Percentiles rank a stretch among this genome's conserved stretches.
These are phyloP conservation scores for Orussus abietinus DNA, from an alignment of 1,140 invertebrate genomes.

Conservation along the genomic window DNA sequence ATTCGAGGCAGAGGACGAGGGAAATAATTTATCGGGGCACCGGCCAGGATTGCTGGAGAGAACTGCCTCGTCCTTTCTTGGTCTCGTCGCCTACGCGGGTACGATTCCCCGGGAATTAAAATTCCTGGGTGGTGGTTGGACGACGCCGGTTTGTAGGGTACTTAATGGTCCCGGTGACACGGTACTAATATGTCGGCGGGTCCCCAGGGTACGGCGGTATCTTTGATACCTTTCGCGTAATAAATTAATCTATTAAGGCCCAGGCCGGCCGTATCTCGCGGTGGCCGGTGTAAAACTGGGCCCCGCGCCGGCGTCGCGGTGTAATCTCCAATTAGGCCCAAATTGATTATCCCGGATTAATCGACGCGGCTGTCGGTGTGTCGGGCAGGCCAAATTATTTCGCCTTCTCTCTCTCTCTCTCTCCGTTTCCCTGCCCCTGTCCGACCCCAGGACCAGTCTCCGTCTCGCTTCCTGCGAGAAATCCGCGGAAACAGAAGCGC, in stretches of 20 bases:
- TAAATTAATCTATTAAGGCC: slow-evolving; percentile 53
- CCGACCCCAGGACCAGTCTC: no score
- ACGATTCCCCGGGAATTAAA: slow-evolving; percentile 32
- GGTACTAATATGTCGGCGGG: slow-evolving; percentile 44
- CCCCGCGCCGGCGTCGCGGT: slow-evolving; percentile 19
- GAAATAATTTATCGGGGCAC: no score
- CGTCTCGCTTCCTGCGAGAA: no score
- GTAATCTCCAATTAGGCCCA: slow-evolving; percentile 50
- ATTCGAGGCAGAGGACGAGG: no score
- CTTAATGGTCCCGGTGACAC: slow-evolving; percentile 36
- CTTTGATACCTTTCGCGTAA: slow-evolving; percentile 47
- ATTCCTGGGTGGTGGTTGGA: slow-evolving; percentile 30
- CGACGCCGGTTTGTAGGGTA: slow-evolving; percentile 33
- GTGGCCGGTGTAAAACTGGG: slow-evolving; percentile 8
- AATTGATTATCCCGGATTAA: slow-evolving; percentile 50
- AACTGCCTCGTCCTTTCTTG: no score
- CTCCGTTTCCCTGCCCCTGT: background rate
- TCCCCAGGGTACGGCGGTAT: slow-evolving; percentile 32
- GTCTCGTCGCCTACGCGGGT: background rate
- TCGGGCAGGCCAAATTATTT: slow-evolving; percentile 1
- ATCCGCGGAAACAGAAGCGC: no score
- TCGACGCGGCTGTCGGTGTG: slow-evolving; percentile 11
- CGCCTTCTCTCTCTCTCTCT: slow-evolving; percentile 8
- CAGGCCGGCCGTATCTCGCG: slow-evolving; percentile 23
- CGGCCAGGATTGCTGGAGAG: no score